These are phyloP conservation scores for Grammomys dolichurus DNA, from an alignment of 2,113 vertebrate species.

Conservation along the genomic window DNA sequence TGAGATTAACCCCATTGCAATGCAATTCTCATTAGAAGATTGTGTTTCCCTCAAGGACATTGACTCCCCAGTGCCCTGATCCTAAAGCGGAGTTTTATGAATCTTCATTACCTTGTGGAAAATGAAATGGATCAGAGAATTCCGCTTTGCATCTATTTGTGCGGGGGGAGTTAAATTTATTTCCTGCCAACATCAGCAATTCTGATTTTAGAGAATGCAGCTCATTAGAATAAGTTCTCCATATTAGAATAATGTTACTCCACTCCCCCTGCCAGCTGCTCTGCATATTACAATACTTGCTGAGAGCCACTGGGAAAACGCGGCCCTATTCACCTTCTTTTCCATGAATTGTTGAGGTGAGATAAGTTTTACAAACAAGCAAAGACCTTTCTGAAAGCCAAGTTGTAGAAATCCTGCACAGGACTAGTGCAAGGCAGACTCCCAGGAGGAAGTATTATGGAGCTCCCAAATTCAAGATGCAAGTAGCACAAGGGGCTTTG, in stretches of 20 bases:
- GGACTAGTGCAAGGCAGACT: background rate
- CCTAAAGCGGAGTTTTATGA: conserved; percentile 77
- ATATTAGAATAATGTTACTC: conserved; percentile 73
- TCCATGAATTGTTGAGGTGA: background rate
- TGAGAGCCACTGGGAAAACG: background rate
- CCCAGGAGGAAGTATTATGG: background rate
- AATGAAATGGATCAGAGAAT: conserved; percentile 80
- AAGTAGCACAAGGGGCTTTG: background rate
- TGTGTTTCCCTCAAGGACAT: conserved; percentile 74
- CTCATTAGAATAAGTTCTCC: conserved; percentile 81
- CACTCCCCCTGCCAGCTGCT: conserved; percentile 72
- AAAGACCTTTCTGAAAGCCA: background rate
- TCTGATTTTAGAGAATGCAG: conserved; percentile 81
- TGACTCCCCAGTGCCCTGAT: conserved; percentile 67
- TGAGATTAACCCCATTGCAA: conserved; percentile 70
- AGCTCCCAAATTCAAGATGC: background rate
- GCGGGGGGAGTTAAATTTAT: conserved; percentile 79
- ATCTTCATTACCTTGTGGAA: conserved; percentile 81
- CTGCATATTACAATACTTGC: conserved; percentile 16
- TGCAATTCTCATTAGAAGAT: conserved; percentile 73
- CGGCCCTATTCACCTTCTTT: background rate
- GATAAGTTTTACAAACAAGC: background rate
- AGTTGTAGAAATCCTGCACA: background rate
- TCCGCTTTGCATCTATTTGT: conserved; percentile 80
- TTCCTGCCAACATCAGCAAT: conserved; percentile 83